Evolutionary conservation across 2,113 vertebrate genomes (phyloP), one percentile per base, ranked within the genome.

Genomic region (Cyanoderma ruficeps): DNA sequence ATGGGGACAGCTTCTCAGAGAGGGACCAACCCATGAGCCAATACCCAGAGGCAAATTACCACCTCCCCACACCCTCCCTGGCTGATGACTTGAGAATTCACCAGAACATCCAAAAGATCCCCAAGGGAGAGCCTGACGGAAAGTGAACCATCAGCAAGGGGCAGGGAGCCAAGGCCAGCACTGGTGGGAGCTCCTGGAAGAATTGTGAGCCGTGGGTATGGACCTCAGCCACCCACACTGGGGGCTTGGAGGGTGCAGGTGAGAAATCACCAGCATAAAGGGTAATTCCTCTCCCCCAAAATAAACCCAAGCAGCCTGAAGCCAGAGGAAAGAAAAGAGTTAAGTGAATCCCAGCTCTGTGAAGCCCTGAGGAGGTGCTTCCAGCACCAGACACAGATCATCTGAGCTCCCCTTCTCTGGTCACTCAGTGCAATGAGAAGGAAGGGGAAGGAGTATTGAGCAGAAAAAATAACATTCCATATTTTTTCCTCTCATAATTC

Each of bases 111-210:
- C 12, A 44, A 8, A 56, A 75, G 59, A 42, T 11, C 10, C 83
- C 64, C 68, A 25, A 33, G 81, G 89, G 81, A 81, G 39, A 89
- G 55, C 30, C 60, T 89, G 87, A 88, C 0, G 15, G 89, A 88
- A 96, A 96, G 55, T 4, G 52, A 94, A 60, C 52, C 77, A 70
- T 74, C 87, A 91, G 72, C 55, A 53, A 67, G 68, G 59, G 83
- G 89, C 17, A 1, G 1, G 7, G 31, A 86, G 89, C 87, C 86
- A 96, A 37, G 3, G 18, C 5, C 79, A 77, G 86, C 1, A 1
- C 53, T 42, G 69, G 37, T 59, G 75, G 44, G 41, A 89, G 68
- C 70, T 90, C 55, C 63, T 47, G 70, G 15, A n/a, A 27, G 28
- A 60, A 50, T 3, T 9, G 0, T 10, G n/a, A 94, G 76, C 39